Evolutionary conservation across 1,140 invertebrate genomes (phyloP), one percentile per base, ranked within the genome.

Genomic region (Drosophila trapezifrons): DNA sequence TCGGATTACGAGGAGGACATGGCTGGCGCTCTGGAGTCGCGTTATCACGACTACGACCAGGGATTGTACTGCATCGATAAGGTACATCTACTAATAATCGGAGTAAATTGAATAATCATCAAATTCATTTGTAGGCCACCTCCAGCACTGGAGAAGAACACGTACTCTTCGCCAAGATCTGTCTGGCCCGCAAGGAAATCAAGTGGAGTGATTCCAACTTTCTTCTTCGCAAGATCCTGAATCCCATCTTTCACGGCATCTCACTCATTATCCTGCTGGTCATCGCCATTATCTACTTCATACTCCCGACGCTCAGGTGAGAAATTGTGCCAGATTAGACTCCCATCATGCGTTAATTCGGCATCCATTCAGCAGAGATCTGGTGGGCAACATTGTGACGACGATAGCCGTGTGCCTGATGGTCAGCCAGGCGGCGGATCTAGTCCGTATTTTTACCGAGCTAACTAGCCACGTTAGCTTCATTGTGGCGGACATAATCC

Each of bases 371-470:
- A 80, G 83, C 75, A 92, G 96, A 78, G 96, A 97, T 93, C 92
- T 97, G 22, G 94, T 96, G 25, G 96, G 96, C 15, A 97, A 97
- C 90, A 97, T 97, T 76, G 94, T 97, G 35, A 96, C 96, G 0
- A 97, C 96, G 37, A 95, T 97, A 76, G 94, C 94, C 45, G 85
- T 97, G 18, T 97, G 96, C 78, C 92, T 97, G 40, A 95, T 97
- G 76, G 91, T 95, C 2, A 95, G 94, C 72, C 96, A 97, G 90
- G 94, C 94, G n/a, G 95, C 96, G 7, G 95, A 96, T 79, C 93
- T 95, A n/a, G 95, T 96, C 1, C 94, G 95, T 75, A 95, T 96
- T 83, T 96, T 97, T 71, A 96, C 96, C 1, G 95, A 97, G 76
- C 95, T 96, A 70, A 96, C 94, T 46, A 96, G 94, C 92, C 96